Evolutionary conservation across 2,113 vertebrate species (phyloP), one percentile per base, ranked within the genome.

Genomic region (Aviceda subcristata): DNA sequence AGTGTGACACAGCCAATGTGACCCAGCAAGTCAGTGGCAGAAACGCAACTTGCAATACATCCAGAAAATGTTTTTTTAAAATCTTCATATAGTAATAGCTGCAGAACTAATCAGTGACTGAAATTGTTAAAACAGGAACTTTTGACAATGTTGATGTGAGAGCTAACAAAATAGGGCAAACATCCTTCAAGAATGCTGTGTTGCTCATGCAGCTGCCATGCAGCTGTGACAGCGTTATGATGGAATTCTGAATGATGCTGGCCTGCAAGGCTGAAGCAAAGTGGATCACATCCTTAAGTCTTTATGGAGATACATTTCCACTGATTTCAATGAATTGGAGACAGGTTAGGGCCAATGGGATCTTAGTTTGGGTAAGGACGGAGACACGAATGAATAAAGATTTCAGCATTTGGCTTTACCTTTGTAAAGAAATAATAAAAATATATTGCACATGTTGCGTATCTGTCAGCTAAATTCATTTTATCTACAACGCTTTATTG

Each of bases 351-450:
- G 59, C n/a, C 59, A 90, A 76, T 9, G 30, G 10, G 60, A 87
- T 3, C 43, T 94, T n/a, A 60, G 27, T 64, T 69, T 64, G 53
- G 16, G 48, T 85, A 92, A 78, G 43, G 34, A 86, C 21, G 2
- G 53, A 94, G 62, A 75, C 39, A 93, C 34, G 60, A 77, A 89
- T 36, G n/a, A 88, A 87, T 94, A 86, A 95, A 91, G 62, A 94
- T 91, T 95, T 91, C 86, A 94, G 83, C 76, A 57, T 94, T 96
- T 84, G 80, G 51, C 64, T 94, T 92, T 89, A 77, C 53, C 80
- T 95, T 92, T 41, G 34, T 75, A 94, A 89, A 95, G 92, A 94
- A 94, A 94, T 78, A 89, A 92, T 92, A 95, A 94, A 96, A 97
- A 93, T 76, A 95, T 69, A 96, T 68, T 57, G 73, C 86, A 94